Base-by-base conservation (phyloP, 2,797 vertebrate genomes). In the Gadopsis bispinosus region DNA sequence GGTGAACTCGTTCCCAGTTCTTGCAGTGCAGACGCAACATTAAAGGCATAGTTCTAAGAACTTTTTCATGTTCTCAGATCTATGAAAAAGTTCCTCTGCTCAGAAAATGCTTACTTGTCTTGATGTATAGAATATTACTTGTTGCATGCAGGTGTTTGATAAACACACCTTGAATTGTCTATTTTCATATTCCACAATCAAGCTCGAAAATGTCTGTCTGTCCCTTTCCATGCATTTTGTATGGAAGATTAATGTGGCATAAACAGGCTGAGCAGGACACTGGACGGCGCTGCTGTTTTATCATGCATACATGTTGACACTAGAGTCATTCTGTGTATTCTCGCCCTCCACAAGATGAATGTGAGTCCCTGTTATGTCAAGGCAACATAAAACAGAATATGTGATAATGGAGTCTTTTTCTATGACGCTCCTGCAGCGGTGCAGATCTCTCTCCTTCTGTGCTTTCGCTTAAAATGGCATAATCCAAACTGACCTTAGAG, bases 321-420 rank as follows among this genome's bases (percentile, higher is more conserved):
- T 8, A 9, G 26, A 73, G 75, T 87, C 85, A 81, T 69, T 61
- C 71, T 81, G 71, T 19, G 14, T 82, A 51, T 86, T 83, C 83
- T 84, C 9, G 29, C 61, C 78, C 80, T 68, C 63, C 60, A 61
- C 63, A 87, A 91, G 91, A 94, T 88, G 43, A 86, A 93, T 91
- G 84, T 2, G 54, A 84, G 67, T 80, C 66, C 53, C 58, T 81
- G 47, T 60, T 66, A 35, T 37, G 69, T 88, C 89, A 91, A 91
- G 83, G 86, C 53, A 85, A 76, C 75, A 31, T 55, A 77, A 87
- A 89, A 75, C 61, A 37, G 37, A 84, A 73, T 65, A 65, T 85
- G 65, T 81, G 35, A 78, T 79, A 63, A 79, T 83, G 61, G 73
- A 61, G 19, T 22, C 55, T 20, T 37, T 76, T 79, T 83, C 63